Base-by-base conservation (phyloP, 1,140 invertebrate genomes). In the Musca vetustissima region DNA sequence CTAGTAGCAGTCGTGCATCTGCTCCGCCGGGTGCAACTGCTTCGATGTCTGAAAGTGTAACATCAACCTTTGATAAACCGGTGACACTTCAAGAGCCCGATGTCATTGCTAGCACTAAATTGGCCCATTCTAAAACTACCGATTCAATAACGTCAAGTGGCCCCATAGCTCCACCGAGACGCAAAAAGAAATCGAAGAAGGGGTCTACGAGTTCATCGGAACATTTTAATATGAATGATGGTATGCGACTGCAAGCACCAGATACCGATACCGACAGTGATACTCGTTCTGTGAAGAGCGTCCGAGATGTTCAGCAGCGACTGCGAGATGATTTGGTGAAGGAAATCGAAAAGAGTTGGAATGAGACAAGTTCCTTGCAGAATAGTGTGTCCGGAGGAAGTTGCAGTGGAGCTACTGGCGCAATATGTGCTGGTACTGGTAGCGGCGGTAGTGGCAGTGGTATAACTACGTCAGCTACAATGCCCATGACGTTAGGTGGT, bases 41-140 rank as follows among this genome's bases (percentile, higher is more conserved):
- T 28, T 25, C 25, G 17, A 22, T 43, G 25, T 24, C 57, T 43
- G 43, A 64, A 55, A 25, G 11, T 66, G 59, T 24, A 70, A 69
- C 70, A 79, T 83, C 7, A 43, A 43, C 36, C n/a, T 61, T 61
- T 17, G 53, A 61, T 36, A 61, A 11, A 36, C 57, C 32, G 9
- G 17, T 61, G 55, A 78, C 85, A 52, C 78, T 91, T 76, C 90
- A 92, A 83, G 94, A 97, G 82, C 95, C 95, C 24, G 95, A 98
- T 85, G 92, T 98, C 73, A 94, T 98, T 69, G 93, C 93, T 59
- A 97, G 95, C 83, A 95, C 95, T 67, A 97, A 97, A 85, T 75
- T 87, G 72, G 86, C 87, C 70, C 83, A 85, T 68, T 82, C 76
- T 7, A 84, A 85, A 75, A 80, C 75, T 15, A 83, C 80, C 6